phyloP scores from a whole-genome alignment of 1,140 invertebrate genomes.

The Charaxes varanes region DNA sequence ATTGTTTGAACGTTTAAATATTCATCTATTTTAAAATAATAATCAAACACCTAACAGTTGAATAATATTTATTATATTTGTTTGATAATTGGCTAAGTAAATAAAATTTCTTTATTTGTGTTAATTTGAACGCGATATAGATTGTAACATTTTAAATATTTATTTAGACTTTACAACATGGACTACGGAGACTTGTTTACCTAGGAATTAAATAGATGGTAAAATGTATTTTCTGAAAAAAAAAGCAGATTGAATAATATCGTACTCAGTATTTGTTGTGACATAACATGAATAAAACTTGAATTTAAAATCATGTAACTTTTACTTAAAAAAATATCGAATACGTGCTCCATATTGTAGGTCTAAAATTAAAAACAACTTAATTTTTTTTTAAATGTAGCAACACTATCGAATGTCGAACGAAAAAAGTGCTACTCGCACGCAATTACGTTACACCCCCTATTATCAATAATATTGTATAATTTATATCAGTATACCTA shows the following conservation, averaged over 20 bases:
- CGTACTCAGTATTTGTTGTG: no score
- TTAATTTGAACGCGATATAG: conserved; percentile 8
- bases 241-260: no score
- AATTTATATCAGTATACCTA: conserved; percentile 18
- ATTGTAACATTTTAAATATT: conserved; percentile 14
- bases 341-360: no score
- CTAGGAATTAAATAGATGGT: no score
- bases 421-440: conserved; percentile 41
- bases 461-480: conserved; percentile 23
- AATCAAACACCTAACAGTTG: conserved; percentile 17
- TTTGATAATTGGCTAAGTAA: conserved; percentile 17
- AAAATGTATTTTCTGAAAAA: no score
- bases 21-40: conserved; percentile 18
- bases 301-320: no score
- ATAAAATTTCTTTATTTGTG: conserved; percentile 12
- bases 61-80: conserved; percentile 12
- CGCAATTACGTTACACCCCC: conserved; percentile 24
- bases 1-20: conserved; percentile 21
- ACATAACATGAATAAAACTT: no score
- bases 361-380: no score
- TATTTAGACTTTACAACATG: no score
- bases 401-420: conserved; percentile 22
- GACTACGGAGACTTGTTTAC: no score
- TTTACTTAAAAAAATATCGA: no score
- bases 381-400: conserved; percentile 20